Conservation (phyloP, 2,797 vertebrate species). For the Nannoperca obscura region DNA sequence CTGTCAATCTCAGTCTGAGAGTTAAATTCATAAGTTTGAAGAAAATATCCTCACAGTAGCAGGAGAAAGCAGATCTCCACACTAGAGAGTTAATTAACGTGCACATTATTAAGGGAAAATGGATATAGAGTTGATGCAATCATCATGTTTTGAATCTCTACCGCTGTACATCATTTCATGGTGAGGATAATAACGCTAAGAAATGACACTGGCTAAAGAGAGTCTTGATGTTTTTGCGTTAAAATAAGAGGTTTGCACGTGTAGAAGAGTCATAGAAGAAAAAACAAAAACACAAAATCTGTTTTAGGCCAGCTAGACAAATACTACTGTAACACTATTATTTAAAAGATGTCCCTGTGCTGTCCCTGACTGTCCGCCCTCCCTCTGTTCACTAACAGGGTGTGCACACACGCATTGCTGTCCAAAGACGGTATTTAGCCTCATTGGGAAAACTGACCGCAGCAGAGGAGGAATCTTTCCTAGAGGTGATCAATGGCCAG, state of each 20-base stretch:
- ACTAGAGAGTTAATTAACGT: not conserved
- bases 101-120: not conserved
- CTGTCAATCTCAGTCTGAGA: not conserved
- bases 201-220: not conserved
- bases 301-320: not conserved
- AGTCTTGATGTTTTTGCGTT: not conserved
- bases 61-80: not conserved
- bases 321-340: no score
- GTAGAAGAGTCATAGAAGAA: not conserved
- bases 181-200: not conserved
- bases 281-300: not conserved
- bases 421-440: constrained; percentile 91
- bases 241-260: not conserved
- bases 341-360: not conserved
- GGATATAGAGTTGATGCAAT: not conserved
- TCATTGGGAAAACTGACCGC: constrained; percentile 91
- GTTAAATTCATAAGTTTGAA: not conserved
- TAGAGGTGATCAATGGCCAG: constrained; percentile 92
- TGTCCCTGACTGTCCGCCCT: constrained; percentile 23
- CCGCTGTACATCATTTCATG: not conserved
- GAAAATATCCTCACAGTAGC: not conserved
- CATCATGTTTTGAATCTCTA: not conserved
- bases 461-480: constrained; percentile 91
- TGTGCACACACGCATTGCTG: constrained; percentile 90
- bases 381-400: constrained; percentile 82